Base-by-base conservation (phyloP, 2,797 vertebrate species). In the Adrianichthys oophorus region DNA sequence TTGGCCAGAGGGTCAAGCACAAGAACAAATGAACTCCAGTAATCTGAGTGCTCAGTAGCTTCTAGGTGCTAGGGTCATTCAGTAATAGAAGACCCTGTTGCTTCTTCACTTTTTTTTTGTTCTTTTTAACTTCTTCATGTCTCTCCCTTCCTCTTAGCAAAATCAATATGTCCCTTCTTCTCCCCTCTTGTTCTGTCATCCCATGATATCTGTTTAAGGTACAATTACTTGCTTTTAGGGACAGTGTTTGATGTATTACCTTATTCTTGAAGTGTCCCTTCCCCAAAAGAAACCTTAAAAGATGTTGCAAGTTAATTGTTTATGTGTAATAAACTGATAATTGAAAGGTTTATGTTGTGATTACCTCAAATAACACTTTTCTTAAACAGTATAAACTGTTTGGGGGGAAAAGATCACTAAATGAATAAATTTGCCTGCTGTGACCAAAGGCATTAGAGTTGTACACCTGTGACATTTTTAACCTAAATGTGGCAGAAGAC, bases 1-100 rank as follows among this genome's bases (percentile, higher is more conserved):
- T 62, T 57, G 64, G 69, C 75, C 83, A 18, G 12, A 50, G 72
- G 85, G 77, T 85, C 82, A 74, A 69, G 72, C 72, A 60, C 68
- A 67, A 79, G 72, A 60, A 78, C 83, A 85, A 86, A 79, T 62
- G 85, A 32, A 72, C 52, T 52, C 60, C 42, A 61, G 72, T 70
- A 66, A 78, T 78, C 57, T 66, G 2, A 29, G 63, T 50, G 78
- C 65, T 54, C 73, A 54, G 78, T 62, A 72, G 68, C 66, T 70
- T 68, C 61, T 58, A 60, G 66, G 48, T 56, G 16, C 59, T 37
- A 41, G 42, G 69, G 74, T 59, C 65, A 48, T 59, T 68, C 61
- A 52, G 68, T 64, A 68, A 74, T 79, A 57, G 56, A 29, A 65
- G 41, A 23, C 62, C 65, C 42, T 50, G 57, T 68, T 69, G 59